Evolutionary conservation across 2,797 vertebrate species (phyloP).

Genomic region (Spinibarbus caldwelli): DNA sequence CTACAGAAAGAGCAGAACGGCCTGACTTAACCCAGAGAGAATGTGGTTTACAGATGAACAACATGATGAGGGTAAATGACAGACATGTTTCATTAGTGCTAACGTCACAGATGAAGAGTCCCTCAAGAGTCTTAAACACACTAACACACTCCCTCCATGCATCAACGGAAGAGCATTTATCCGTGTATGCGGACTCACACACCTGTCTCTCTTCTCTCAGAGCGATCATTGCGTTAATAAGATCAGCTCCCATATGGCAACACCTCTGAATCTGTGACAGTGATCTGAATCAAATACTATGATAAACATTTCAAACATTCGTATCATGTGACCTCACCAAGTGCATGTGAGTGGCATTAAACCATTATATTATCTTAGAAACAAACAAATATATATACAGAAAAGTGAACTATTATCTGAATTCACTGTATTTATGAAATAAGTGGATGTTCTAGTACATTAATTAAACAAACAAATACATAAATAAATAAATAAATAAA

Average conservation of each 20-base stretch:
- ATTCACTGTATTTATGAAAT: too few species aligned
- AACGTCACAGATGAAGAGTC: conserved; percentile 28
- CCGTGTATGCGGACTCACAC: conserved; percentile 9
- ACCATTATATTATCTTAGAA: too few species aligned
- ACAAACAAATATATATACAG: too few species aligned
- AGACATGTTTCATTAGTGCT: conserved; percentile 41
- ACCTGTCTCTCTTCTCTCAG: conserved; percentile 10
- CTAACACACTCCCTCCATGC: conserved; percentile 3
- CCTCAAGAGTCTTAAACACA: conserved; percentile 14
- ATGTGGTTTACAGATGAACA: background rate
- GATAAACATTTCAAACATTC: too few species aligned
- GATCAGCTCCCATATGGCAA: background rate
- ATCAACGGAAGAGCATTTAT: conserved; percentile 19
- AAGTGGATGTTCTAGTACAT: too few species aligned
- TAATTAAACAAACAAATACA: too few species aligned
- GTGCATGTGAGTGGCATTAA: too few species aligned
- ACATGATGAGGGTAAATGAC: conserved; percentile 14
- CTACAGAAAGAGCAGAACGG: background rate
- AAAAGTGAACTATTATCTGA: too few species aligned
- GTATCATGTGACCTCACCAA: too few species aligned
- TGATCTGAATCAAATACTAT: background rate
- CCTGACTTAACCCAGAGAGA: conserved; percentile 17
- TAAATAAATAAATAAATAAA: too few species aligned
- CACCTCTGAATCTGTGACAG: conserved; percentile 8
- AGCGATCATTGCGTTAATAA: background rate